Base-by-base conservation (phyloP, 1,140 invertebrate species). In the Leptopilina clavipes region DNA sequence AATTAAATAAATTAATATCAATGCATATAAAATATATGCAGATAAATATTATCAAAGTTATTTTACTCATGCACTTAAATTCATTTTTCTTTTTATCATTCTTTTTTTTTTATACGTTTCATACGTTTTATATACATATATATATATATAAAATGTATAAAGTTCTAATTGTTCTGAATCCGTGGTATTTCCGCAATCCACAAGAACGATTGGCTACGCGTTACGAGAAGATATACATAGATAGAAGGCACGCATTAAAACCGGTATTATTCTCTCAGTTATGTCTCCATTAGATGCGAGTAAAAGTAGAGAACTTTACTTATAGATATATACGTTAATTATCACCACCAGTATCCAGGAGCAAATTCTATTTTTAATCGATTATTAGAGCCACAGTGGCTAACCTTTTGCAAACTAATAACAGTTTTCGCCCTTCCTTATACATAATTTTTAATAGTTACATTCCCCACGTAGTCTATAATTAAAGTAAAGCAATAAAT, bases 191-290 rank as follows among this genome's bases (percentile, higher is more conserved):
- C 59, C 59, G 59, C 59, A 65, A 65, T 65, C 59, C 59, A 31
- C 59, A 31, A 40, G 37, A 52, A 52, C 48, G 48, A 52, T 52
- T 52, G 48, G 48, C 48, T 65, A 7, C 25, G 18, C 56, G 22
- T 59, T 59, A 19, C 56, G 19, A 59, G 56, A 59, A 59, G 56
- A 65, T 65, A 65, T 65, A 65, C 59, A 65, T 65, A 65, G 59
- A 31, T 37, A 65, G 11, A 65, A 59, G 59, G 59, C 59, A 65
- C 12, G 59, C 22, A 65, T 25, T 65, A 31, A 65, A 65, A 65
- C 59, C 59, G 59, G 59, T 65, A 65, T 65, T 22, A 65, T 65
- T 65, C 22, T 65, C 59, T 65, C 25, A 65, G 59, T 65, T 65
- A 65, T 65, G 59, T 65, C 59, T 65, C 59, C 25, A 65, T 65